Conservation (phyloP, 2,888 invertebrate genomes). For the Crematogaster levior region DNA sequence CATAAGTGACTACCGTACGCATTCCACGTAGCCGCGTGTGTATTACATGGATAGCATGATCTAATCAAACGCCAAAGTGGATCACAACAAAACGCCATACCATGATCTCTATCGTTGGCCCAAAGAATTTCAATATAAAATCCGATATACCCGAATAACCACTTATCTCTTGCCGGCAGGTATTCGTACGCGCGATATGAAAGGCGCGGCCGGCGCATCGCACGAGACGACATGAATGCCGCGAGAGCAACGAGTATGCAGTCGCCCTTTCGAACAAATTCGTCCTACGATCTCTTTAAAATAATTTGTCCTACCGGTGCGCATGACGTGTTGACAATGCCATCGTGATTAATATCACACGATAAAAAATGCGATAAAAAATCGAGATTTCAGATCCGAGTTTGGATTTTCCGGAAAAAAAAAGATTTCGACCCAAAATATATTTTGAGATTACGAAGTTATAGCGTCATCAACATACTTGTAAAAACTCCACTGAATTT, state of each 20-base stretch:
- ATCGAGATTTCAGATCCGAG: neutral
- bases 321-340: slow-evolving; percentile 32
- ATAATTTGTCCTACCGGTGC: slow-evolving; percentile 59
- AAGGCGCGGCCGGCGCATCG: slow-evolving; percentile 65
- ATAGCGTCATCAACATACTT: neutral
- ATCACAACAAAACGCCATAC: slow-evolving; percentile 77
- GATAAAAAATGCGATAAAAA: neutral
- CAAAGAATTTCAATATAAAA: slow-evolving; percentile 82
- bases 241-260: slow-evolving; percentile 52
- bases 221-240: slow-evolving; percentile 65
- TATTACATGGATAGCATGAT: slow-evolving; percentile 78
- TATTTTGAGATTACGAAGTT: neutral
- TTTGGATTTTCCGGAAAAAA: neutral
- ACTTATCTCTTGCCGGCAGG: slow-evolving; percentile 67
- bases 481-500: neutral
- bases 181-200: slow-evolving; percentile 74
- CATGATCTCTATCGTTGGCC: slow-evolving; percentile 77
- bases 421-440: neutral
- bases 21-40: slow-evolving; percentile 16
- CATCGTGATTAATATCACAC: neutral
- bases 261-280: slow-evolving; percentile 74
- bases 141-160: slow-evolving; percentile 74
- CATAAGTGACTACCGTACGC: slow-evolving; percentile 25
- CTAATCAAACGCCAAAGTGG: slow-evolving; percentile 84
- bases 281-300: slow-evolving; percentile 73